Percentiles rank a stretch among this genome's conserved stretches.
phyloP scores from a whole-genome alignment of 2,113 vertebrate genomes.

The Lasiurus borealis region DNA sequence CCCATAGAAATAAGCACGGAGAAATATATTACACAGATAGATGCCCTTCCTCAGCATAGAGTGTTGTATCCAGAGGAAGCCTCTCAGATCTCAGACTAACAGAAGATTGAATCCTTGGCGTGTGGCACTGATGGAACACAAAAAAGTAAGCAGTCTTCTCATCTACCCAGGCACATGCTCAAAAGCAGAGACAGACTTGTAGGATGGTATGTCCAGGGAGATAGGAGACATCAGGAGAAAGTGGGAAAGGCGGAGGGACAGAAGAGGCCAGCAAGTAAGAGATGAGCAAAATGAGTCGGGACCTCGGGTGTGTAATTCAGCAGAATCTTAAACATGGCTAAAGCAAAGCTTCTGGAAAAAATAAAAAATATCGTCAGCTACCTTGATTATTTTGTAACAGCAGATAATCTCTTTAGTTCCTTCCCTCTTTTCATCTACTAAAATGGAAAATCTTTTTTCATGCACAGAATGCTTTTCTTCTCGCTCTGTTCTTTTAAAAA shows the following conservation, averaged over 20 bases:
- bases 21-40: not conserved
- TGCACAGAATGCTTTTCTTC: not conserved
- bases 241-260: not conserved
- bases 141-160: not conserved
- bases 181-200: not conserved
- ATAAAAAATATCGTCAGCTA: not conserved
- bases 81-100: not conserved
- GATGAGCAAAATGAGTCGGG: not conserved
- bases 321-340: not conserved
- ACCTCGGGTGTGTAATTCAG: not conserved
- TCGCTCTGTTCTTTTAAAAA: not conserved
- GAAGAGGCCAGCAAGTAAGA: not conserved
- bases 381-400: conserved; percentile 40
- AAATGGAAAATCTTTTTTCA: conserved; percentile 49
- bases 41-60: not conserved
- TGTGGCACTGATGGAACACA: not conserved
- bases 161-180: not conserved
- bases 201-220: not conserved
- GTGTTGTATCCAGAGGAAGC: not conserved
- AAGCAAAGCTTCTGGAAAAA: not conserved
- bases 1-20: not conserved
- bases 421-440: conserved; percentile 9
- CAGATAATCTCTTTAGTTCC: conserved; percentile 11
- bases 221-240: not conserved
- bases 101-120: not conserved